Conservation (phyloP, 1,140 invertebrate species). For the Drosophila pandora region DNA sequence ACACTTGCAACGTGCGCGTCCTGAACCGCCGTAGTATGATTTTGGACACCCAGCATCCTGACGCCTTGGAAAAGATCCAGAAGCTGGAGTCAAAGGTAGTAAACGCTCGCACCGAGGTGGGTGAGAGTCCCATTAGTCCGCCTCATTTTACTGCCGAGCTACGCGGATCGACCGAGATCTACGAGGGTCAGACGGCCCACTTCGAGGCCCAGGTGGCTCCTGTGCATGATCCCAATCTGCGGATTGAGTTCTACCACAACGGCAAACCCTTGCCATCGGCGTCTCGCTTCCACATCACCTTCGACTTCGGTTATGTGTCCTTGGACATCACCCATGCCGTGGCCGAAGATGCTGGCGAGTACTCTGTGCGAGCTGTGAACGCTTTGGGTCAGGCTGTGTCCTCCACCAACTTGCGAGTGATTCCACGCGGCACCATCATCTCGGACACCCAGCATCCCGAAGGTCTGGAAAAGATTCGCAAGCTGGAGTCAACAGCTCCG, state of each 20-base stretch:
- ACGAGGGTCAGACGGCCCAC: constrained; percentile 94
- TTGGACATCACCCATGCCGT: constrained; percentile 95
- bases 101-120: constrained; percentile 90
- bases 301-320: constrained; percentile 97
- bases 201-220: constrained; percentile 97
- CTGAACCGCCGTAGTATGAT: constrained; percentile 92
- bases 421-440: constrained; percentile 94
- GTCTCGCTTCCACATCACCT: constrained; percentile 95
- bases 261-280: constrained; percentile 94
- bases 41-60: constrained; percentile 95
- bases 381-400: constrained; percentile 93
- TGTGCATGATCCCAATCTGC: constrained; percentile 94
- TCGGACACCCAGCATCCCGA: constrained; percentile 97
- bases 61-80: constrained; percentile 95
- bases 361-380: constrained; percentile 95
- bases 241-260: constrained; percentile 96
- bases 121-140: constrained; percentile 90
- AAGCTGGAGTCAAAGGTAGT: constrained; percentile 93
- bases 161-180: constrained; percentile 92
- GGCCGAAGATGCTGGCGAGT: constrained; percentile 97
- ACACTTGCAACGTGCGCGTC: constrained; percentile 94
- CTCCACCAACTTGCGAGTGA: constrained; percentile 91
- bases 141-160: constrained; percentile 93
- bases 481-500: constrained; percentile 93
- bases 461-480: constrained; percentile 96